A percentile compares a stretch with the other conserved stretches of the same genome.
These are phyloP conservation scores for Phortica variegata DNA, from an alignment of 1,140 invertebrate genomes.

Conservation along the genomic window DNA sequence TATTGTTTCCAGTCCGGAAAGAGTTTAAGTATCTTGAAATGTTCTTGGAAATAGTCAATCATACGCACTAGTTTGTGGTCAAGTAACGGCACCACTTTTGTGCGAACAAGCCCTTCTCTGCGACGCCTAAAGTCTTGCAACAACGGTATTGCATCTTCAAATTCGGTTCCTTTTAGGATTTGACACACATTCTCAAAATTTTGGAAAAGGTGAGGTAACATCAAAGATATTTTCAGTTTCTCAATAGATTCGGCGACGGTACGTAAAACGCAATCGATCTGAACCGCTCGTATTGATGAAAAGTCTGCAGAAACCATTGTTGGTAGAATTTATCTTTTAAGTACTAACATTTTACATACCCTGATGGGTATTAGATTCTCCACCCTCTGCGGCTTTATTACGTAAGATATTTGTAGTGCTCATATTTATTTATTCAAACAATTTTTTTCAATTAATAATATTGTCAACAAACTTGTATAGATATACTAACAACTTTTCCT, in stretches of 20 bases:
- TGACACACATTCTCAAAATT: slow-evolving; percentile 7
- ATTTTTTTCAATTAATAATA: too few species aligned
- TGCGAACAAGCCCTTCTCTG: slow-evolving; percentile 15
- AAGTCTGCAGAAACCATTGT: too few species aligned
- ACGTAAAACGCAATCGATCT: slow-evolving; percentile 19
- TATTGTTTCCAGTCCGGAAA: slow-evolving; percentile 19
- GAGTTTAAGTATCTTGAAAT: slow-evolving; percentile 15
- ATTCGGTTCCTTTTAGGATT: slow-evolving; percentile 8
- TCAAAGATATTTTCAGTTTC: slow-evolving; percentile 28
- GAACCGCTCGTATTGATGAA: slow-evolving; percentile 9
- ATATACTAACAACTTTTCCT: too few species aligned
- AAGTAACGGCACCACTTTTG: slow-evolving; percentile 20
- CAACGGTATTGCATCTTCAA: slow-evolving; percentile 12
- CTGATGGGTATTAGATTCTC: too few species aligned
- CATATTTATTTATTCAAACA: too few species aligned
- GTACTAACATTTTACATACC: too few species aligned
- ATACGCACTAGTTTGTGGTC: slow-evolving; percentile 19
- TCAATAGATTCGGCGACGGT: slow-evolving; percentile 16
- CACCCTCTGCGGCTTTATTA: too few species aligned
- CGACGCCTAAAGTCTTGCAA: slow-evolving; percentile 26
- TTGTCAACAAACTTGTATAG: too few species aligned
- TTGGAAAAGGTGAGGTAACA: slow-evolving; percentile 23
- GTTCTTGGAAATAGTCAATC: slow-evolving; percentile 27
- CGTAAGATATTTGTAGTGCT: too few species aligned
- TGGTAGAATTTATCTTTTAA: too few species aligned